phyloP scores from a whole-genome alignment of 2,797 vertebrate species.

The Danio choprae region DNA sequence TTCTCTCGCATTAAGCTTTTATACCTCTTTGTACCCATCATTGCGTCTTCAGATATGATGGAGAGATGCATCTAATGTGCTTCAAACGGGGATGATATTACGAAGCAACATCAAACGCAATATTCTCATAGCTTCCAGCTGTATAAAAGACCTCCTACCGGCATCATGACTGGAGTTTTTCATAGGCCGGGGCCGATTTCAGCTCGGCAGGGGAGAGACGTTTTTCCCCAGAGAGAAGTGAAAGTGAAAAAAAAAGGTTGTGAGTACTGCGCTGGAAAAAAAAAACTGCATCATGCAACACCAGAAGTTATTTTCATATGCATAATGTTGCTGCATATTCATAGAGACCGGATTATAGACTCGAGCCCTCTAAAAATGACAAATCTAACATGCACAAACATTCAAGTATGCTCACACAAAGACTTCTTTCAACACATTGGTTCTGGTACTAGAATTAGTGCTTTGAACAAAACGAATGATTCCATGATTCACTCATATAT shows the following conservation, averaged over 20 bases:
- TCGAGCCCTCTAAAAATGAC: neutral
- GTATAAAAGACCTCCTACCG: slow-evolving; percentile 36
- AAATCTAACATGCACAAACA: neutral
- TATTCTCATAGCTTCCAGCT: slow-evolving; percentile 29
- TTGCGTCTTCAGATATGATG: slow-evolving; percentile 20
- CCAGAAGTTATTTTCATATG: neutral
- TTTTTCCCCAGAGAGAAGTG: slow-evolving; percentile 43
- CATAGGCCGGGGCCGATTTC: neutral
- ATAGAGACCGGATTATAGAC: neutral
- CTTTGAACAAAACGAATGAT: neutral
- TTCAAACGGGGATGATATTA: slow-evolving; percentile 27
- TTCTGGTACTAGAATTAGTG: too few species aligned
- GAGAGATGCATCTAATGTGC: neutral
- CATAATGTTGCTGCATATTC: neutral
- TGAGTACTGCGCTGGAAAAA: slow-evolving; percentile 19
- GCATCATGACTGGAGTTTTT: slow-evolving; percentile 29
- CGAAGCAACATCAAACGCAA: slow-evolving; percentile 25
- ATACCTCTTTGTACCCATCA: slow-evolving; percentile 20
- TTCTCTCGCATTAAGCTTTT: slow-evolving; percentile 19
- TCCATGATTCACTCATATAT: neutral
- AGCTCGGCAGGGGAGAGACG: neutral
- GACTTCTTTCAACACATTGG: neutral
- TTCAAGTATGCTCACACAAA: neutral
- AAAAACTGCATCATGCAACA: neutral
- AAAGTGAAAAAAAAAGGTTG: slow-evolving; percentile 36